phyloP scores from a whole-genome alignment of 1,140 invertebrate species.

The Drosophila orosa region DNA sequence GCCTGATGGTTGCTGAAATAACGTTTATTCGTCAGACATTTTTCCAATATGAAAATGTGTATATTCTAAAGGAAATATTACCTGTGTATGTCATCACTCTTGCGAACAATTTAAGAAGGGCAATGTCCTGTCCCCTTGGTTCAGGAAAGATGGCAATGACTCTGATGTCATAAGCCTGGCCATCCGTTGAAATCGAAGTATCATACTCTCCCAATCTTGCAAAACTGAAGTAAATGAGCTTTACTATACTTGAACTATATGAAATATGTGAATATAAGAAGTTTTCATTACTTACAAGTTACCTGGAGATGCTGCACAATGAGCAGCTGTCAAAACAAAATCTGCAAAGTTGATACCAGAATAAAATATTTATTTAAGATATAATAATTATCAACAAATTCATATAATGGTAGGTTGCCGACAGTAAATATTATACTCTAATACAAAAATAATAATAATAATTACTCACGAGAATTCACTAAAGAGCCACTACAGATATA shows the following conservation, averaged over 20 bases:
- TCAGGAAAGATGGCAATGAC: not conserved
- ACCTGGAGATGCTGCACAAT: not conserved
- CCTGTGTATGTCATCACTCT: not conserved
- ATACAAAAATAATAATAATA: not conserved
- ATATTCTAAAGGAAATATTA: not conserved
- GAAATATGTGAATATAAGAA: too few species aligned
- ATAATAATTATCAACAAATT: too few species aligned
- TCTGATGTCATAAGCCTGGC: not conserved
- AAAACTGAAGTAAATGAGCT: not conserved
- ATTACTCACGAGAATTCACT: not conserved
- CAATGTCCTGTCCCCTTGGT: not conserved
- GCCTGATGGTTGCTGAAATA: not conserved
- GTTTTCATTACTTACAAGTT: not conserved
- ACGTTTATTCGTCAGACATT: not conserved
- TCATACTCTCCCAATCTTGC: not conserved
- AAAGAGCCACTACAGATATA: not conserved
- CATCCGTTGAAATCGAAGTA: not conserved
- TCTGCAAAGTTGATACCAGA: not conserved
- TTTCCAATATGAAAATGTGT: not conserved
- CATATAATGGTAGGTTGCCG: too few species aligned
- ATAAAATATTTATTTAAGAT: too few species aligned
- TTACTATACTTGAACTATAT: fast-evolving
- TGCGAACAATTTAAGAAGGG: not conserved
- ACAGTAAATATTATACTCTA: too few species aligned
- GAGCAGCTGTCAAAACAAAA: not conserved